These are phyloP conservation scores for Argopecten irradians DNA, from an alignment of 1,140 invertebrate genomes.

Conservation along the genomic window DNA sequence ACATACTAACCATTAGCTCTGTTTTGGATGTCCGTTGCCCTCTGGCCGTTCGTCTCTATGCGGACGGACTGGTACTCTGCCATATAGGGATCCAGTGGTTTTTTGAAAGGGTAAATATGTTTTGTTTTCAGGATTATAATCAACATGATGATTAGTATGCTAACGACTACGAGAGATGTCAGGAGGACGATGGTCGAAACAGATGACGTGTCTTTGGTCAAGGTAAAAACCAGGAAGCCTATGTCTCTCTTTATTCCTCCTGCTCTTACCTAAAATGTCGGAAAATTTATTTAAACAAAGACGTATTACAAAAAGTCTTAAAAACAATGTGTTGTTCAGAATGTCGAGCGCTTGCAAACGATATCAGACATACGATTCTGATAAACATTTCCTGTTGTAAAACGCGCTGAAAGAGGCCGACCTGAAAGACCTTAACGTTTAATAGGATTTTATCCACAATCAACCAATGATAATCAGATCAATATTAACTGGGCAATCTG, in stretches of 20 bases:
- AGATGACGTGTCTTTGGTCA: neutral
- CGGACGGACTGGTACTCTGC: slow-evolving; percentile 24
- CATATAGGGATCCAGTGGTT: neutral
- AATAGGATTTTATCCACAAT: no score
- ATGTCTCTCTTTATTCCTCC: neutral
- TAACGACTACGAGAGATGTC: slow-evolving; percentile 53
- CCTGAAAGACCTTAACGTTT: no score
- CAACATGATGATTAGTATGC: slow-evolving; percentile 58
- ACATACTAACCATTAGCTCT: slow-evolving; percentile 58
- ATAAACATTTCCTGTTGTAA: no score
- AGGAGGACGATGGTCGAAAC: slow-evolving; percentile 50
- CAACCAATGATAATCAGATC: no score
- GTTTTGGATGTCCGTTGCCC: slow-evolving; percentile 54
- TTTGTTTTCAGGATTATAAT: slow-evolving; percentile 61
- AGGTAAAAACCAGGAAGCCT: neutral
- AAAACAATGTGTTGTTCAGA: no score
- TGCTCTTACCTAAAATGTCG: neutral
- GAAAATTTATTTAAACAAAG: no score
- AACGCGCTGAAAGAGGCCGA: no score
- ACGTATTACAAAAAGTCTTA: no score
- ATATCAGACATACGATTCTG: no score
- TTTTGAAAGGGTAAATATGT: slow-evolving; percentile 62
- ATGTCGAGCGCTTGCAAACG: no score
- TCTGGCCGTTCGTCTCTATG: slow-evolving; percentile 52
- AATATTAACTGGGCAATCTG: no score